Base-by-base conservation (phyloP, 1,140 invertebrate genomes). In the Diabrotica virgifera region DNA sequence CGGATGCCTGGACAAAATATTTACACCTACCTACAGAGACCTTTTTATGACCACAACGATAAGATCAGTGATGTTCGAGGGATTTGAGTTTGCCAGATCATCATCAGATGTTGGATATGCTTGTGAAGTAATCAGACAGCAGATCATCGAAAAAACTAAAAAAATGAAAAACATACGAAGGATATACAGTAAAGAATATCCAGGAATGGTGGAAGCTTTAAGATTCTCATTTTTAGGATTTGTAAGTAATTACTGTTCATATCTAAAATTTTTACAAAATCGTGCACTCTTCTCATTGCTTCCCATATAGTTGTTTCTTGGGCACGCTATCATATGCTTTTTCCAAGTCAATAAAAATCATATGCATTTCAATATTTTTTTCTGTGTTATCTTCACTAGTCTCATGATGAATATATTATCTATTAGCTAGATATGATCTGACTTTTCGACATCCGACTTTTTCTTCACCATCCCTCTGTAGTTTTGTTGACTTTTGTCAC, bases 191-290 rank as follows among this genome's bases (percentile, higher is more conserved):
- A 36, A 14, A 40, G 50, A 56, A 14, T 52, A 53, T 53, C 13
- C 46, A n/a, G 14, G 50, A 8, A 14, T n/a, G 14, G 52, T 55
- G 35, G 36, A 24, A 12, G 52, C 13, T 24, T 12, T 65, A 9
- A 55, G 35, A 13, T 84, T 84, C 76, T 82, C 83, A 0, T 79
- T 84, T 76, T 81, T 85, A 56, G 73, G 74, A 65, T 80, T 84
- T 68, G 84, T 85, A 78, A 80, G 82, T 80, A 59, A 46, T n/a
- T 13, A 24, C 5, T 54, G 13, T 8, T 12, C 52, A 1, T 10
- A 55, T 55, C 9, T n/a, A 55, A 2, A 13, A 10, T 2, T 12
- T 11, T 5, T 40, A 4, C 24, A 24, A 24, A 24, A n/a, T n/a
- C n/a, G n/a, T n/a, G n/a, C n/a, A n/a, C n/a, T n/a, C n/a, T n/a